Conservation (phyloP, 2,888 invertebrate genomes). For the Idaea aversata region DNA sequence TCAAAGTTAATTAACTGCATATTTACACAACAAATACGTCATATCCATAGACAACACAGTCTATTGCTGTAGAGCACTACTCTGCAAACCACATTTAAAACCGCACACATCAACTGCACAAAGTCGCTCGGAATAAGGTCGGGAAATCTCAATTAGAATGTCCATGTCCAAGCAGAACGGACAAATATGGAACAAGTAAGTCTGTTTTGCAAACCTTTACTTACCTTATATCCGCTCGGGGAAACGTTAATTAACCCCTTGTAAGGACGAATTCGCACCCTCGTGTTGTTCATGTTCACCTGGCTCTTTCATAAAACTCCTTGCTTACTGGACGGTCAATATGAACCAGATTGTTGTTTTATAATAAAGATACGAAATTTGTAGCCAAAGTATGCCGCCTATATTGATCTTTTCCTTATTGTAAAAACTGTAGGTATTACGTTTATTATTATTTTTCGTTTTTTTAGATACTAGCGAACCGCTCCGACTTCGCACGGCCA, state of each 20-base stretch:
- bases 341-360: constrained; percentile 26
- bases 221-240: constrained; percentile 64
- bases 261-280: constrained; percentile 35
- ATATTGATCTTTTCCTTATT: too few relatives aligned
- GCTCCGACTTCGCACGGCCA: too few relatives aligned
- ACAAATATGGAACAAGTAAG: constrained; percentile 68
- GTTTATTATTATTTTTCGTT: too few relatives aligned
- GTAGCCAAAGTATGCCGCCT: too few relatives aligned
- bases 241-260: constrained; percentile 63
- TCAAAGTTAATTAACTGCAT: too few relatives aligned
- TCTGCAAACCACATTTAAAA: background rate
- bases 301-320: constrained; percentile 36
- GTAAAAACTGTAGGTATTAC: too few relatives aligned
- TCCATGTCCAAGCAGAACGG: constrained; percentile 43
- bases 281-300: constrained; percentile 27
- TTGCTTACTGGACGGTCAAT: background rate
- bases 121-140: constrained; percentile 20
- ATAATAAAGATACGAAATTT: background rate
- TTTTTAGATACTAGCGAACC: too few relatives aligned
- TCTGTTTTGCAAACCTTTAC: constrained; percentile 66
- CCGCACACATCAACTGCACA: background rate
- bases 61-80: too few relatives aligned
- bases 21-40: too few relatives aligned
- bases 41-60: too few relatives aligned
- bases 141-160: constrained; percentile 50